These are phyloP conservation scores for Entomobrya multifasciata DNA, from an alignment of 2,888 invertebrate species.

Conservation along the genomic window DNA sequence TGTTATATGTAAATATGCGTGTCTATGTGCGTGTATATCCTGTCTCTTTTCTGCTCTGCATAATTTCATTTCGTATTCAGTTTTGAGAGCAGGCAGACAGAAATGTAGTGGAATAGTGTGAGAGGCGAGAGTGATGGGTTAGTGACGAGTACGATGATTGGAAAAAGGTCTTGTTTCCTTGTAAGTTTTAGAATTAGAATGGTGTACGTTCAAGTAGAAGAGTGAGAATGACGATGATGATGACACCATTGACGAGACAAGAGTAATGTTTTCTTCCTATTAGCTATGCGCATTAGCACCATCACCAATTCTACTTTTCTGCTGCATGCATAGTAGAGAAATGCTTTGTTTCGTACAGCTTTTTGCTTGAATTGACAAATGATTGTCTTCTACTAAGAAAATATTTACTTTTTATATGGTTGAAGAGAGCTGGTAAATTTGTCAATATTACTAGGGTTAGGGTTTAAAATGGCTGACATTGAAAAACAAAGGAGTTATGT, in stretches of 20 bases:
- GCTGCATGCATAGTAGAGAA: background rate
- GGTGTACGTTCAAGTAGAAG: background rate
- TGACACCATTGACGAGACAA: constrained; percentile 54
- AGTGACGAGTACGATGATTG: background rate
- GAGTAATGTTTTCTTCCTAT: constrained; percentile 51
- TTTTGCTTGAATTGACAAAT: constrained; percentile 71
- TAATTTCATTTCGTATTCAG: constrained; percentile 17
- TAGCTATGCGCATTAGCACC: constrained; percentile 45
- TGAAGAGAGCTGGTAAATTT: constrained; percentile 54
- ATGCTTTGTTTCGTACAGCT: background rate
- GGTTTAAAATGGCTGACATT: constrained; percentile 34
- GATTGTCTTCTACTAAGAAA: constrained; percentile 71
- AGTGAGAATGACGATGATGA: constrained; percentile 24
- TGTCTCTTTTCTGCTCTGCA: background rate
- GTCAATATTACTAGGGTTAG: constrained; percentile 49
- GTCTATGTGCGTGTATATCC: background rate
- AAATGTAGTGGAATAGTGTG: background rate
- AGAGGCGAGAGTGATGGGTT: background rate
- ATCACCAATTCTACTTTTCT: background rate
- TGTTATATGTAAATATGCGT: background rate
- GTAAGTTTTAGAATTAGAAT: constrained; percentile 46
- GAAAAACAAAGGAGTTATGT: constrained; percentile 15
- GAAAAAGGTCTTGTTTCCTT: background rate
- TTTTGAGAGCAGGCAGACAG: constrained; percentile 17
- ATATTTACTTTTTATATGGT: constrained; percentile 70